phyloP scores from a whole-genome alignment of 2,888 invertebrate species.

The Himalopsyche tibetana region DNA sequence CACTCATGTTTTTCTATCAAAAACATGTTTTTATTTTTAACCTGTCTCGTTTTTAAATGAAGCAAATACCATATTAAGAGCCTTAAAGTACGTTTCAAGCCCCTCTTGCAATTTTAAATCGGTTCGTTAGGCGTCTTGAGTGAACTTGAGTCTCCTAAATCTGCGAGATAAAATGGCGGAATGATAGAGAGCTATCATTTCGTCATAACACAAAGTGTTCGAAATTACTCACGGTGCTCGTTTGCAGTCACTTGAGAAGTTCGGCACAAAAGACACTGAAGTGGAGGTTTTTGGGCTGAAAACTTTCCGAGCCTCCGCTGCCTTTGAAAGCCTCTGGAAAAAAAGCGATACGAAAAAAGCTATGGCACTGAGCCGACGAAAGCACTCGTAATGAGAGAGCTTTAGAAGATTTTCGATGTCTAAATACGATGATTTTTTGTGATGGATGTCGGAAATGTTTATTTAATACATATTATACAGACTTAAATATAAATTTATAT shows the following conservation, averaged over 20 bases:
- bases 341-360: neutral
- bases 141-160: neutral
- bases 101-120: neutral
- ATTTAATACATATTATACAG: no score
- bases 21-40: no score
- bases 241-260: slow-evolving; percentile 10
- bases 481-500: no score
- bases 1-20: no score
- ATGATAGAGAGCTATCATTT: neutral
- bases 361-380: neutral
- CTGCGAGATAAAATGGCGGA: slow-evolving; percentile 11
- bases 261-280: slow-evolving; percentile 15
- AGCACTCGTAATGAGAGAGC: neutral
- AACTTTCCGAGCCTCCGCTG: slow-evolving; percentile 13
- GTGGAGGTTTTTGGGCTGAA: neutral
- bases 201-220: slow-evolving; percentile 34
- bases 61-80: neutral
- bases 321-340: neutral
- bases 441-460: neutral
- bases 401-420: slow-evolving; percentile 5
- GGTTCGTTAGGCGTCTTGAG: slow-evolving; percentile 20
- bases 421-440: neutral
- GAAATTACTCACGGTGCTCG: neutral
- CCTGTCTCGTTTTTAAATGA: no score
- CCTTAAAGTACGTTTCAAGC: neutral